Base-by-base conservation (phyloP, 2,797 vertebrate genomes). In the Periophthalmus magnuspinnatus region DNA sequence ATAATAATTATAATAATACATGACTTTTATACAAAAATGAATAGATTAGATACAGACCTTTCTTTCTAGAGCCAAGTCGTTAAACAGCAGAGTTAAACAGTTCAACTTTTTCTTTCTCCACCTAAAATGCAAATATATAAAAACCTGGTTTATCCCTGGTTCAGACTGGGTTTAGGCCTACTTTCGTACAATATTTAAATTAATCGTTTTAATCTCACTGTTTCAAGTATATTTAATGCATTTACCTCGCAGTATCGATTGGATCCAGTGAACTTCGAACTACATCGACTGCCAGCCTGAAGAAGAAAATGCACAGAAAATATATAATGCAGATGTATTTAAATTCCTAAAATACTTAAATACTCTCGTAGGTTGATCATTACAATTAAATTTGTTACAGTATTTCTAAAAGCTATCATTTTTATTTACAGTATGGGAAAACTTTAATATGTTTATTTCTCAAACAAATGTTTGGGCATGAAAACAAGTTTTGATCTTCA, bases 81-180 rank as follows among this genome's bases (percentile, higher is more conserved):
- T 93, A 78, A 97, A 97, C 70, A 95, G 88, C 66, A 97, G 84
- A 1, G 95, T 96, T 74, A 96, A 62, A 66, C 92, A 94, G 89
- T 95, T 95, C 70, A 97, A 91, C 78, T 94, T 94, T 84, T 95
- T 94, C 0, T 87, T 88, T 72, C 90, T 91, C 59, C 84, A 92
- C 92, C 95, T 85, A 41, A 59, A 67, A 11, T 8, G 65, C 45
- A 61, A 24, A 38, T 16, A 36, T 45, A 19, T 9, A 50, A 2
- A 5, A 9, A 52, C 8, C 8, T 9, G n/a, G 21, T 41, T 41
- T 41, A 41, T 38, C 41, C 11, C 10, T 41, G 38, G 38, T 41
- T 41, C 11, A 13, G 38, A 2, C 2, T 3, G 13, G 38, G 38
- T 13, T 41, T 13, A 10, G 38, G 2, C 36, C 6, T 38, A 36